A percentile compares a stretch with the other conserved stretches of the same genome.
These are phyloP conservation scores for Sparus aurata DNA, from an alignment of 2,797 vertebrate species.

Conservation along the genomic window DNA sequence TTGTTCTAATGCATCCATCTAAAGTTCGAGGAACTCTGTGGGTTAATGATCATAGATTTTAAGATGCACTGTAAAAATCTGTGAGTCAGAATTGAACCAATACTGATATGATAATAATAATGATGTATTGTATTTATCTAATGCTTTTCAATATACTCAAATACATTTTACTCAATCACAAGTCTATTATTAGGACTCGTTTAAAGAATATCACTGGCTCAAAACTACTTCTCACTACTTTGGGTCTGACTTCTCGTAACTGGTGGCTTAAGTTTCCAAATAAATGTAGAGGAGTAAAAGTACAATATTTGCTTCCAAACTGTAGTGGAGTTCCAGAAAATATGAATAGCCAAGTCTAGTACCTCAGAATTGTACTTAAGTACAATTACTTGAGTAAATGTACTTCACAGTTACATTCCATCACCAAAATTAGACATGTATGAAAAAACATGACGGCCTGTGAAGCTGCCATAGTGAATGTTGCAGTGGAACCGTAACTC, in stretches of 20 bases:
- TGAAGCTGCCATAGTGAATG: background rate
- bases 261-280: too few species aligned
- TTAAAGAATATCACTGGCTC: background rate
- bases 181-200: background rate
- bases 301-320: too few species aligned
- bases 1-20: background rate
- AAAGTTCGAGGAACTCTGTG: background rate
- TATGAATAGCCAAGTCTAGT: too few species aligned
- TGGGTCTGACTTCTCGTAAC: too few species aligned
- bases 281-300: too few species aligned
- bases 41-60: background rate
- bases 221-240: background rate
- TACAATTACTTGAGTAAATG: too few species aligned
- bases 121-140: too few species aligned
- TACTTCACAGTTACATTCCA: background rate
- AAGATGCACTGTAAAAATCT: background rate
- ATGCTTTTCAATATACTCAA: too few species aligned
- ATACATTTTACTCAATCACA: too few species aligned
- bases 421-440: background rate
- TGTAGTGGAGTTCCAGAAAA: too few species aligned
- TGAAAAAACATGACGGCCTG: background rate
- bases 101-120: background rate
- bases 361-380: too few species aligned
- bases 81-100: background rate
- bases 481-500: background rate